Base-by-base conservation (phyloP, 2,888 invertebrate species). In the Dioctria rufipes region DNA sequence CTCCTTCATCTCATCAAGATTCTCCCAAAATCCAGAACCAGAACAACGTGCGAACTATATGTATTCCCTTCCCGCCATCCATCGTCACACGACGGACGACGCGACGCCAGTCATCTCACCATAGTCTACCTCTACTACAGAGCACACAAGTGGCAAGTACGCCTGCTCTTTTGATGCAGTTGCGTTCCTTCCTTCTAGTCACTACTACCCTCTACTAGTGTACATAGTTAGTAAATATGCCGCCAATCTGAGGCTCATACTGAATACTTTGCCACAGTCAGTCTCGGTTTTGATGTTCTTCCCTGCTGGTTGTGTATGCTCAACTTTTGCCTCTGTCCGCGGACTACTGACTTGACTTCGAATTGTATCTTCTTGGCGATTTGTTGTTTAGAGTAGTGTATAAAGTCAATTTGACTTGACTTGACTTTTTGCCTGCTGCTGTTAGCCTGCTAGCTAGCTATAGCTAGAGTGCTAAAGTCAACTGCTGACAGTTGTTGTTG, bases 131-230 rank as follows among this genome's bases (percentile, higher is more conserved):
- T 37, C 63, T 11, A 37, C 11, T 11, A 8, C 37, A 8, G 40
- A 65, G 11, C 13, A 63, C 40, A 40, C 39, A 58, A 54, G 73
- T 63, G 46, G 49, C 77, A 77, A 77, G 63, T 77, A 63, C 77
- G 77, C 77, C 63, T 77, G 77, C 77, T 61, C 63, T 58, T 46
- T 25, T 63, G 46, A 8, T 77, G 46, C 77, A 46, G 77, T 37
- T 25, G 60, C 13, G 8, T 54, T 54, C 25, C 25, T 25, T 25
- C 25, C 25, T 25, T 54, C 54, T n/a, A 11, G 11, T 9, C 54
- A 54, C 25, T 37, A 37, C 63, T 63, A 40, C 25, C 25, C 25
- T 25, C 25, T 25, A 25, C 25, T 25, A 25, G 25, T 25, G 25
- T 25, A n/a, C n/a, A n/a, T n/a, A 25, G 25, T 25, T 25, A 25